Evolutionary conservation across 2,113 vertebrate genomes (phyloP), one percentile per base, ranked within the genome.

Genomic region (Leucopternis melanops): DNA sequence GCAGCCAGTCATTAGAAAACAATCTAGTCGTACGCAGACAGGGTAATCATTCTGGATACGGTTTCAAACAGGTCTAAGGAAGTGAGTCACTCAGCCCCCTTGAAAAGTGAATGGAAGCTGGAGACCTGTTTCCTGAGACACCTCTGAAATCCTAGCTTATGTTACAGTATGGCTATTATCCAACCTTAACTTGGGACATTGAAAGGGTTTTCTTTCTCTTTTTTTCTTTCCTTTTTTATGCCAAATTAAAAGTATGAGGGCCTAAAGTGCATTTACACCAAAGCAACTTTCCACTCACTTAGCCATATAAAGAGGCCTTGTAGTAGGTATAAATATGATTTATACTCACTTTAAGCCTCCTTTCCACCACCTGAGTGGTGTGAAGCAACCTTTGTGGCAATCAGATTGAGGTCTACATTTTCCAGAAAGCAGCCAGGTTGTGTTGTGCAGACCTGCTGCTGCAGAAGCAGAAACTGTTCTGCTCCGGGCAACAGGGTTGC

Each of bases 91-190:
- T 83, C 57, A 69, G 44, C 13, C 19, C 8, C 21, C 69, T 90
- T 84, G 72, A 86, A 97, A 94, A 93, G 79, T 55, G 63, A 84
- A 93, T 95, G 86, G 94, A 90, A 92, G 90, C 34, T 86, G 44
- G 90, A 96, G 88, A 88, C 77, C 77, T 89, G 86, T 95, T 96
- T 96, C 91, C 92, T 91, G 57, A 96, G 77, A 74, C 81, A 79
- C 78, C 57, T 96, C 88, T 88, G 83, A 95, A 95, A 94, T 94
- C 34, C 52, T 79, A 91, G 69, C 77, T 91, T 94, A 95, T 81
- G 57, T 94, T 96, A 89, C 87, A 79, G 65, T 75, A 72, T 91
- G 91, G 89, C 89, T 89, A n/a, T 75, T 87, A 87, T 92, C 81
- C 94, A 96, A 0, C 21, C 52, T 81, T 78, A 78, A 61, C 73